Evolutionary conservation across 2,888 invertebrate genomes (phyloP).

Genomic region (Drosophila atripex): DNA sequence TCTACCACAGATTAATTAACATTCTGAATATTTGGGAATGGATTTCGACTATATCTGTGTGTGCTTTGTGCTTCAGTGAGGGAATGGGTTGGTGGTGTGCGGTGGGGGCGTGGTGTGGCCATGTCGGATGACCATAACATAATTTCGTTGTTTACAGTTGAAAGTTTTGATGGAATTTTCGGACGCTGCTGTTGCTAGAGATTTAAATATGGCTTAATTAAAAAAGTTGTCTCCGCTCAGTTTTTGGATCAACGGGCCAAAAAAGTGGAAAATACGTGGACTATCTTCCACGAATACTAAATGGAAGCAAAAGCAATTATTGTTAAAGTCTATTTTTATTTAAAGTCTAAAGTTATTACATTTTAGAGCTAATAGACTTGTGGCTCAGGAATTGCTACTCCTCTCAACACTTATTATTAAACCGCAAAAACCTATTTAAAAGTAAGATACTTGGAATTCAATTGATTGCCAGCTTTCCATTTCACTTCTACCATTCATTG

Average conservation of each 20-base stretch:
- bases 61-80: constrained; percentile 5
- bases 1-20: constrained; percentile 73
- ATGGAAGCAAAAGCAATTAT: not conserved
- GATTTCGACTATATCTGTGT: constrained; percentile 49
- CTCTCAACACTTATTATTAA: not conserved
- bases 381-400: not conserved
- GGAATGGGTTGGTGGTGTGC: no score
- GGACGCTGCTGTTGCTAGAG: constrained; percentile 23
- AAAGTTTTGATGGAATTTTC: constrained; percentile 55
- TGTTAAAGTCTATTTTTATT: not conserved
- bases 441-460: constrained; percentile 6
- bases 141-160: constrained; percentile 63
- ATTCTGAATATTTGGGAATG: constrained; percentile 66
- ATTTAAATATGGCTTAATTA: constrained; percentile 71
- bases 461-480: constrained; percentile 24
- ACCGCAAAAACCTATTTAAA: not conserved
- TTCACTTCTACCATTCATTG: constrained; percentile 19
- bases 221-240: constrained; percentile 55
- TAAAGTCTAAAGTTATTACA: no score
- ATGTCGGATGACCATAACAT: constrained; percentile 37
- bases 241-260: constrained; percentile 21
- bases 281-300: not conserved
- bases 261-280: not conserved
- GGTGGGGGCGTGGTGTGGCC: not conserved
- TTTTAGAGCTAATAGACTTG: no score